These are phyloP conservation scores for Thymelicus acteon DNA, from an alignment of 2,888 invertebrate species.

Conservation along the genomic window DNA sequence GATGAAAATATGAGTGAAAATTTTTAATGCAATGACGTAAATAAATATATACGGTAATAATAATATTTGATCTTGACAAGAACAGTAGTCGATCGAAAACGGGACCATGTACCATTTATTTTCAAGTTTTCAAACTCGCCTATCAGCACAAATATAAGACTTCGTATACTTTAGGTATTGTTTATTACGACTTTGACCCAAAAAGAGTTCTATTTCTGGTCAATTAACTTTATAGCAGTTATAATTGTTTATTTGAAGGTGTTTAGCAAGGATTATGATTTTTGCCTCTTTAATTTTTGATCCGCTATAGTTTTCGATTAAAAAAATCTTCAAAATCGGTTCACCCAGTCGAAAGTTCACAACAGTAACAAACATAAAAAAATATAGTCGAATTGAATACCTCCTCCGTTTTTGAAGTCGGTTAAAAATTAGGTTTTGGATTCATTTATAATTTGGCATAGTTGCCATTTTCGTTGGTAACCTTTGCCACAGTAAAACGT, in stretches of 20 bases:
- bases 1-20: too few relatives aligned
- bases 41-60: not conserved
- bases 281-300: not conserved
- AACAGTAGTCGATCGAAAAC: not conserved
- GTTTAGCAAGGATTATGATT: not conserved
- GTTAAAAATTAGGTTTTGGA: too few relatives aligned
- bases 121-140: not conserved
- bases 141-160: not conserved
- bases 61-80: conserved; percentile 1
- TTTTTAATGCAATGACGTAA: too few relatives aligned
- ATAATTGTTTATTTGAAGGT: conserved; percentile 3
- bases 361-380: too few relatives aligned
- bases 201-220: not conserved
- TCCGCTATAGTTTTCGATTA: too few relatives aligned
- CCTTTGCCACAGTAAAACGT: too few relatives aligned
- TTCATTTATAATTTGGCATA: too few relatives aligned
- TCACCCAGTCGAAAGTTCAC: too few relatives aligned
- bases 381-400: too few relatives aligned
- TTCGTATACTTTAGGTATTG: not conserved
- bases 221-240: not conserved
- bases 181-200: conserved; percentile 9
- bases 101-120: not conserved
- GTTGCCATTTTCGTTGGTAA: too few relatives aligned
- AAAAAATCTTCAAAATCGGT: too few relatives aligned
- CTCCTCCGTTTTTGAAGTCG: too few relatives aligned